Evolutionary conservation across 2,888 invertebrate species (phyloP), one percentile per base, ranked within the genome.

Genomic region (Cheilosia variabilis): DNA sequence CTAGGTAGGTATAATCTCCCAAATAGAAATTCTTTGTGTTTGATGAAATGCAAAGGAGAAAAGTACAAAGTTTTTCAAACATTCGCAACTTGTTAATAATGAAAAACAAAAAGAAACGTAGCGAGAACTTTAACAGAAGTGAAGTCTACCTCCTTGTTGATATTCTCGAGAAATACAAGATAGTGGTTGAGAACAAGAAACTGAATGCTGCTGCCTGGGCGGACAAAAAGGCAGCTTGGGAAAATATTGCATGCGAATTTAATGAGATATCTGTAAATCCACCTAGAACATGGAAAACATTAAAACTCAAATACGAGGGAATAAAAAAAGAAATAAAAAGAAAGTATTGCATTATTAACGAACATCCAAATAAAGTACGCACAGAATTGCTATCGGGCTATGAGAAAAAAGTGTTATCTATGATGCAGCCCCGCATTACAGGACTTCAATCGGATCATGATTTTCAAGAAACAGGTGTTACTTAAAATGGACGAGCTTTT

Each of bases 51-150:
- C 45, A 47, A 19, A 47, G 45, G 17, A 17, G 17, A 47, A n/a
- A 17, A 17, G 2, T 47, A 7, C 45, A 47, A 6, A 47, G n/a
- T 17, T 47, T 17, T 47, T 47, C 45, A 47, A 47, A n/a, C n/a
- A 47, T 17, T 9, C n/a, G 17, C 7, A 47, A 17, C n/a, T 37
- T 37, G 1, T 17, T 47, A n/a, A 17, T 45, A 45, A 47, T 17
- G 45, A 47, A 47, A 47, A 47, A n/a, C 45, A 47, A 47, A 47
- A 47, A 47, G 45, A 47, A 47, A 17, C 45, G 45, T 6, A 47
- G 45, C 17, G 45, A 47, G 17, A 47, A 47, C 45, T 47, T 47
- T 17, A 47, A 6, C n/a, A 47, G 45, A 47, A 17, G 45, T 17
- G 45, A 47, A 47, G 45, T 47, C 2, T 9, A 17, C 2, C 6